phyloP scores from a whole-genome alignment of 2,888 invertebrate genomes.

The Teinopalpus imperialis region DNA sequence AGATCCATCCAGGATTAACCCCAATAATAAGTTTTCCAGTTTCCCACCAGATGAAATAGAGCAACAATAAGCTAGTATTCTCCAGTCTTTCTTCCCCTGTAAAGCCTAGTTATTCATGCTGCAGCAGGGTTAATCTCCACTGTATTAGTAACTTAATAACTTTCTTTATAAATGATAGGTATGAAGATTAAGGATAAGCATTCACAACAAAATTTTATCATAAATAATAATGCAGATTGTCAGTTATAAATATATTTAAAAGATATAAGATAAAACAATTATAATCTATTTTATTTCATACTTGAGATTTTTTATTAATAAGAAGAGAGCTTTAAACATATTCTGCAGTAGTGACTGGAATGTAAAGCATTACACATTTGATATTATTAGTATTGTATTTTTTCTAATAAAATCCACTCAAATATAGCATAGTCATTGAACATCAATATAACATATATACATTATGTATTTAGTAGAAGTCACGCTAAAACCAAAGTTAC shows the following conservation, averaged over 20 bases:
- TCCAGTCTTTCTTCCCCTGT: no score
- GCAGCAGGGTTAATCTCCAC: no score
- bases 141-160: no score
- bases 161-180: no score
- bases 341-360: slow-evolving; percentile 8
- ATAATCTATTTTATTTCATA: neutral
- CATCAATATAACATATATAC: neutral
- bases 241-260: slow-evolving; percentile 18
- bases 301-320: slow-evolving; percentile 7
- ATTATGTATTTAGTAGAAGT: neutral
- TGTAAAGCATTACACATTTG: neutral
- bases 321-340: neutral
- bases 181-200: no score
- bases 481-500: neutral
- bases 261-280: slow-evolving; percentile 11
- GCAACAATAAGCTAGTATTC: no score
- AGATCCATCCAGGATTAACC: no score
- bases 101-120: no score
- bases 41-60: no score
- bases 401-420: neutral
- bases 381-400: neutral
- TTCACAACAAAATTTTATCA: no score
- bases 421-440: neutral
- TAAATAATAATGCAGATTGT: no score
- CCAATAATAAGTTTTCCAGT: no score